Evolutionary conservation across 2,797 vertebrate species (phyloP).

Genomic region (Fratercula arctica): DNA sequence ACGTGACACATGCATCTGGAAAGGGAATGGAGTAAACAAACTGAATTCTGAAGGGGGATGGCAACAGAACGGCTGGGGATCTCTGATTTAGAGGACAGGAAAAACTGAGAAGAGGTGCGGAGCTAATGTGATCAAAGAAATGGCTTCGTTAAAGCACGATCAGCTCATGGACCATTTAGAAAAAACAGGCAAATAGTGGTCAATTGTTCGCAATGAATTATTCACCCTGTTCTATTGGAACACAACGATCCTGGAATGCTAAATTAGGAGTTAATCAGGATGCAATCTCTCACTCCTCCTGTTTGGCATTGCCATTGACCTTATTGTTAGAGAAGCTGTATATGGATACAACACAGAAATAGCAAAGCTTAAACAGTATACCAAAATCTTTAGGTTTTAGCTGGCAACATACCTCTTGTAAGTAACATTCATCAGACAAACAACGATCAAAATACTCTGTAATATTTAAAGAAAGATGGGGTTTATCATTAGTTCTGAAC

Average conservation of each 20-base stretch:
- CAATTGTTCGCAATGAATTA: slow-evolving; percentile 48
- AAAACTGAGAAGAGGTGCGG: neutral
- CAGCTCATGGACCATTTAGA: neutral
- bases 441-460: neutral
- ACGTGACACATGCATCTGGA: neutral
- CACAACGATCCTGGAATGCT: slow-evolving; percentile 39
- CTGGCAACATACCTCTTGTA: neutral
- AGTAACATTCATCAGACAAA: neutral
- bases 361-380: neutral
- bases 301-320: slow-evolving; percentile 39
- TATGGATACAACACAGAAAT: neutral
- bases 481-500: neutral
- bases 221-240: slow-evolving; percentile 38
- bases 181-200: slow-evolving; percentile 53
- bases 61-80: neutral
- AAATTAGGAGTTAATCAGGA: slow-evolving; percentile 52
- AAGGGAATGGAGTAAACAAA: neutral
- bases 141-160: neutral
- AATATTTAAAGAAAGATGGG: neutral
- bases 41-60: neutral
- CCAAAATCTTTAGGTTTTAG: neutral
- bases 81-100: neutral
- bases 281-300: slow-evolving; percentile 9
- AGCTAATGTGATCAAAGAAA: neutral
- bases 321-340: neutral